Base-by-base conservation (phyloP, 1,140 invertebrate species). In the Pogonomyrmex barbatus region DNA sequence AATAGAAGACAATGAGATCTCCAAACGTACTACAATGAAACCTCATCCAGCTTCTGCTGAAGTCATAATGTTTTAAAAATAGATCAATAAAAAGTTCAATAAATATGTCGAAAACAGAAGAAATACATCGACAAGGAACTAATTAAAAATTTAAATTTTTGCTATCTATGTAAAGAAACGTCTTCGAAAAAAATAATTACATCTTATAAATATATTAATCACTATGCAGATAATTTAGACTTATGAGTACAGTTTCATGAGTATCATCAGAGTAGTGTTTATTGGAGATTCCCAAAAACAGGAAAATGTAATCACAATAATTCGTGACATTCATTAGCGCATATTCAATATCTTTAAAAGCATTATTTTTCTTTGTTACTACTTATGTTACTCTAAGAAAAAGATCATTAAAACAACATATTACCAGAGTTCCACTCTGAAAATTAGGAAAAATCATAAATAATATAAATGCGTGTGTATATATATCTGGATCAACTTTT, bases 11-110 rank as follows among this genome's bases (percentile, higher is more conserved):
- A 86, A 79, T 45, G 82, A 89, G 50, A 85, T 68, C 12, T 14
- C 84, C 33, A 17, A 62, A 50, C 67, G 50, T 56, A 54, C 56
- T 9, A 36, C 14, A 14, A 65, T 39, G 4, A 79, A 45, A 54
- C 73, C 73, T 62, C 79, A 68, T 58, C 78, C 78, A 65, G 70
- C 63, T 68, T 90, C 89, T 14, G 86, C 45, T 14, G 89, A 90
- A 82, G 89, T 90, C 9, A 47, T 90, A 79, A 85, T 85, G 24
- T 56, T 42, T 54, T 88, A 62, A 86, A 39, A 77, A 17, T 12
- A 52, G 33, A 17, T 54, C n/a, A 1, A 5, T n/a, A 4, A 14
- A 36, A n/a, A 47, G n/a, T 30, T 12, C 33, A 63, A 56, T 39
- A 52, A 47, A 47, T 39, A 36, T 4, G 6, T 2, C 12, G 17